Evolutionary conservation across 2,113 vertebrate species (phyloP).

Genomic region (Varanus komodoensis): DNA sequence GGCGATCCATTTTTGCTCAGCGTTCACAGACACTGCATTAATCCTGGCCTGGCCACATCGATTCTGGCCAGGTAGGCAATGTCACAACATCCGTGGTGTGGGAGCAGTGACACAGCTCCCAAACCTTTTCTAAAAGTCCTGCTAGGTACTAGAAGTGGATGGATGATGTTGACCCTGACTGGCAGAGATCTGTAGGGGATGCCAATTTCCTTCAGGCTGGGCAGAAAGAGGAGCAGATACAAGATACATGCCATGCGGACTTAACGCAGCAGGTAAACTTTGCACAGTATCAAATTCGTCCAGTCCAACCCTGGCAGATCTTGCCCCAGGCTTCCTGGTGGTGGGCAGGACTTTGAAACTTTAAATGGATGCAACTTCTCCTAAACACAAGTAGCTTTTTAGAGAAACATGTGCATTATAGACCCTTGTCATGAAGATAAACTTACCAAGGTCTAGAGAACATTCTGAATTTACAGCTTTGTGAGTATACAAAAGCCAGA

Average conservation of each 20-base stretch:
- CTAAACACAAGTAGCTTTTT: slow-evolving; percentile 29
- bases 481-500: slow-evolving; percentile 33
- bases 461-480: slow-evolving; percentile 58
- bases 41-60: no score
- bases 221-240: background rate
- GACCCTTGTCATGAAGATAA: slow-evolving; percentile 46
- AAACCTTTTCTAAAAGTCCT: no score
- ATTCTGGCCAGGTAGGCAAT: no score
- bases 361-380: slow-evolving; percentile 50
- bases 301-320: background rate
- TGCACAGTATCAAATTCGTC: background rate
- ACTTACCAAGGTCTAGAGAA: background rate
- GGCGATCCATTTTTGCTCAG: no score
- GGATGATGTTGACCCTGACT: no score
- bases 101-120: no score
- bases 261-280: background rate
- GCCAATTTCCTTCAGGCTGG: background rate
- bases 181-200: background rate
- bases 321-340: slow-evolving; percentile 31
- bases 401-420: slow-evolving; percentile 50
- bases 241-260: background rate
- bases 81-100: no score
- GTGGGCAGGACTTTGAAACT: slow-evolving; percentile 34
- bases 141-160: no score
- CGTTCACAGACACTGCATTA: no score